Evolutionary conservation across 30 jellyfish, hydroid and myxozoan genomes (phyloP).

Genomic region (Aurelia aurita complex sp. Pacific): DNA sequence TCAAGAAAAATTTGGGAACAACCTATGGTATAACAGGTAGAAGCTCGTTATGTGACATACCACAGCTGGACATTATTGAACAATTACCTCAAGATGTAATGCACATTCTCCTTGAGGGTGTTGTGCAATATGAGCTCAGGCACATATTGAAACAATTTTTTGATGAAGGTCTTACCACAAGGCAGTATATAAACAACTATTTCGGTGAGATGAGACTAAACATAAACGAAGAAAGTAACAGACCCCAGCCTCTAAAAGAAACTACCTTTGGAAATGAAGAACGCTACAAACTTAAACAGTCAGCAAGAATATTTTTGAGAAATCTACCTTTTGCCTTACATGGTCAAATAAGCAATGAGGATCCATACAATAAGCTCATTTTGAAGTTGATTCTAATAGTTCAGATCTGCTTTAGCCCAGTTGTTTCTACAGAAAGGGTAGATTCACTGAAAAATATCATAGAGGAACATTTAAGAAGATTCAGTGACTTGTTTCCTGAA

Average conservation of each 20-base stretch:
- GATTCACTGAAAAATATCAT: not conserved
- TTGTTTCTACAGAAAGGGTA: not conserved
- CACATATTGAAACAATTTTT: too few relatives aligned
- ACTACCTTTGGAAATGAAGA: not conserved
- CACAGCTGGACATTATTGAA: too few relatives aligned
- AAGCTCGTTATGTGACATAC: too few relatives aligned
- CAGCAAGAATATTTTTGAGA: not conserved
- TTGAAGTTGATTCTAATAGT: not conserved
- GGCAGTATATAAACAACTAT: too few relatives aligned
- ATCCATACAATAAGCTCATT: not conserved
- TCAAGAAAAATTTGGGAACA: too few relatives aligned
- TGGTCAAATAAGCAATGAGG: not conserved
- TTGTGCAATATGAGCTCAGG: too few relatives aligned
- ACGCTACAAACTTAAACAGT: not conserved
- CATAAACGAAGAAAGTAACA: not conserved
- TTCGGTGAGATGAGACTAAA: too few relatives aligned
- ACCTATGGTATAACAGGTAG: too few relatives aligned
- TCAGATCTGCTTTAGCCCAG: slow-evolving; percentile 2
- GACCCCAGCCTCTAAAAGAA: not conserved
- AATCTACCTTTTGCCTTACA: not conserved
- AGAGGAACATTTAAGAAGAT: not conserved
- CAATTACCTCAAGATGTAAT: too few relatives aligned
- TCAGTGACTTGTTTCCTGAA: not conserved
- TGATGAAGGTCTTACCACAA: too few relatives aligned
- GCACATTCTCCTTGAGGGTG: too few relatives aligned